phyloP scores from a whole-genome alignment of 2,888 invertebrate species.

The Griposia aprilina region DNA sequence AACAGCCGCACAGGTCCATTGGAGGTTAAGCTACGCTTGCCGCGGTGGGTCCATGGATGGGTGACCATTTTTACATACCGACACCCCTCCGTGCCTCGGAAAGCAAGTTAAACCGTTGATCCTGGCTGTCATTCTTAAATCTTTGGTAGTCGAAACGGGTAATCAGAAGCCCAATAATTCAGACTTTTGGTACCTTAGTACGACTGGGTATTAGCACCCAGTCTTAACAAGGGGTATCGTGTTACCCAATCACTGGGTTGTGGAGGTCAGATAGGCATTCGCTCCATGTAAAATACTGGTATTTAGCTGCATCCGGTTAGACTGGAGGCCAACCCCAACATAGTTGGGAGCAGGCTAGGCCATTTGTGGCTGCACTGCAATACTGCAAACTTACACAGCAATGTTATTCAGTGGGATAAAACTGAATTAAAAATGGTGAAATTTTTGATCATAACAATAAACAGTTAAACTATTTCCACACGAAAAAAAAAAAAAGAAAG shows the following conservation, averaged over 20 bases:
- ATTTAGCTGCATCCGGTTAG: too few species aligned
- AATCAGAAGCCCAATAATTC: background rate
- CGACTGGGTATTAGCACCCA: background rate
- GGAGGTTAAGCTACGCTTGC: background rate
- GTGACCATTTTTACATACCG: background rate
- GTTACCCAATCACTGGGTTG: background rate
- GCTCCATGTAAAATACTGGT: background rate
- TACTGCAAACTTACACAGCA: too few species aligned
- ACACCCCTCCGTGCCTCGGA: background rate
- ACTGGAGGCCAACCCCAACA: too few species aligned
- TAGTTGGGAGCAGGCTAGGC: too few species aligned
- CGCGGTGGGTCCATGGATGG: background rate
- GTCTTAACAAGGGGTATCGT: background rate
- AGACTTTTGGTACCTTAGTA: too few species aligned
- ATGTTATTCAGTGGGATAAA: too few species aligned
- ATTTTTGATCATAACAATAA: too few species aligned
- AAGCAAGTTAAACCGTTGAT: background rate
- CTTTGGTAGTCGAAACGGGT: background rate
- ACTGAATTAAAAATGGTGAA: too few species aligned
- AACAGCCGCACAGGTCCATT: background rate
- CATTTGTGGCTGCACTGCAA: too few species aligned
- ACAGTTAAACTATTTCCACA: too few species aligned
- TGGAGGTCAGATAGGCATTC: background rate
- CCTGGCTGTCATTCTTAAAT: background rate
- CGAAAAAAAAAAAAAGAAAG: too few species aligned